These are phyloP conservation scores for Dreissena rostriformis DNA, from an alignment of 1,140 invertebrate species.

Conservation along the genomic window DNA sequence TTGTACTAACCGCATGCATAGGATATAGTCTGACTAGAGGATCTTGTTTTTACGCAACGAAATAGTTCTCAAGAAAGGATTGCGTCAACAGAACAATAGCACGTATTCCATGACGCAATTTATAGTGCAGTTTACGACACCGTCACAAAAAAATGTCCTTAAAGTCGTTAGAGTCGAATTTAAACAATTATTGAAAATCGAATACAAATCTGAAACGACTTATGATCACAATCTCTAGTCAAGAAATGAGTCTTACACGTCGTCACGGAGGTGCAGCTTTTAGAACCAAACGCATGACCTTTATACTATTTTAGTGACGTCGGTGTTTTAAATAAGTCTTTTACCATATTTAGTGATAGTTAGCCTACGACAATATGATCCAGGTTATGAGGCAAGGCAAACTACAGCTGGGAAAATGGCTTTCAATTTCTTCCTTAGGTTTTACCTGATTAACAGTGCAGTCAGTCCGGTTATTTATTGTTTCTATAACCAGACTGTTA, in stretches of 20 bases:
- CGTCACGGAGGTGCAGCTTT: slow-evolving; percentile 42
- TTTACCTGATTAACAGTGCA: slow-evolving; percentile 49
- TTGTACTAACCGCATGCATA: slow-evolving; percentile 29
- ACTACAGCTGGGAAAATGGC: slow-evolving; percentile 26
- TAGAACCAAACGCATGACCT: slow-evolving; percentile 43
- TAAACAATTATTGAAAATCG: background rate
- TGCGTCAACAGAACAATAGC: slow-evolving; percentile 36
- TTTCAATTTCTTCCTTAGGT: slow-evolving; percentile 46
- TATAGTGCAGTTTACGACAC: slow-evolving; percentile 10
- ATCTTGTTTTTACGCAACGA: background rate
- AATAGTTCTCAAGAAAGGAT: background rate
- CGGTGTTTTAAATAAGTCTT: slow-evolving; percentile 51
- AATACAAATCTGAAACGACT: background rate
- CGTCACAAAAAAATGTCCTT: too few relatives aligned
- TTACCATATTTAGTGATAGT: slow-evolving; percentile 48
- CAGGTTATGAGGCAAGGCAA: background rate
- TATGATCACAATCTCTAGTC: slow-evolving; percentile 29
- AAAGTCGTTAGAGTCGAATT: slow-evolving; percentile 8
- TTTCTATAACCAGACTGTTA: slow-evolving; percentile 52
- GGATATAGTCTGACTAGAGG: slow-evolving; percentile 22
- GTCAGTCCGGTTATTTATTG: slow-evolving; percentile 49
- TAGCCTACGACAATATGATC: too few relatives aligned
- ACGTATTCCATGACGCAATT: slow-evolving; percentile 38
- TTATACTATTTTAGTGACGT: slow-evolving; percentile 49
- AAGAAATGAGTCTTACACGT: slow-evolving; percentile 28